Conservation (phyloP, 2,113 vertebrate species). For the Malurus cyaneus region DNA sequence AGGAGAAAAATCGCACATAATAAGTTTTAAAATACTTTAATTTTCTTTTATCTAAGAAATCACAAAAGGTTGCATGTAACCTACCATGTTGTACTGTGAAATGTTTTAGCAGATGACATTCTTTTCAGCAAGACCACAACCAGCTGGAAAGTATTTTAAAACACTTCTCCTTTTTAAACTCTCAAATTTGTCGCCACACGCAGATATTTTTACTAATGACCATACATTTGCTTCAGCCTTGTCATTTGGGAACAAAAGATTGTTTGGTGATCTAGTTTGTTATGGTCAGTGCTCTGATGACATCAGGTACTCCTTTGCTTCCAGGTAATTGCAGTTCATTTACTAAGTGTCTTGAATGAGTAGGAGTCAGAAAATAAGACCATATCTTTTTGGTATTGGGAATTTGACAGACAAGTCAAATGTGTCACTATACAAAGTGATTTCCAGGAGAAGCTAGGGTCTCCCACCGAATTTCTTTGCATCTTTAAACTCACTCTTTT, state of each 20-base stretch:
- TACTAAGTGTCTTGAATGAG: background rate
- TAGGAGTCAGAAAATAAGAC: background rate
- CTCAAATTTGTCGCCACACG: background rate
- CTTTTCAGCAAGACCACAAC: background rate
- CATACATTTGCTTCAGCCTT: background rate
- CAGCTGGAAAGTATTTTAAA: background rate
- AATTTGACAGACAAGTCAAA: background rate
- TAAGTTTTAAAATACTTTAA: background rate
- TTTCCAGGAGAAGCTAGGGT: background rate
- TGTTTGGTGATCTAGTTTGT: background rate
- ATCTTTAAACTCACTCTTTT: background rate
- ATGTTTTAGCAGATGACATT: background rate
- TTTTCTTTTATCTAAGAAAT: background rate
- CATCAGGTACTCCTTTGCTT: background rate
- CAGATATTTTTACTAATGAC: background rate
- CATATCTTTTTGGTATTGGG: background rate
- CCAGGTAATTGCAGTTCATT: background rate
- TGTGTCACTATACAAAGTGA: background rate
- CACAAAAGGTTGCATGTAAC: background rate
- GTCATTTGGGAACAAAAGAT: fast-evolving
- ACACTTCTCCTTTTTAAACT: background rate
- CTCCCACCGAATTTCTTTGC: background rate
- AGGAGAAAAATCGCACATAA: background rate
- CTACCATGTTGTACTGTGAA: background rate
- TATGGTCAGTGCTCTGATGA: background rate